Conservation (phyloP, 2,113 vertebrate genomes). For the Anarrhichthys ocellatus region DNA sequence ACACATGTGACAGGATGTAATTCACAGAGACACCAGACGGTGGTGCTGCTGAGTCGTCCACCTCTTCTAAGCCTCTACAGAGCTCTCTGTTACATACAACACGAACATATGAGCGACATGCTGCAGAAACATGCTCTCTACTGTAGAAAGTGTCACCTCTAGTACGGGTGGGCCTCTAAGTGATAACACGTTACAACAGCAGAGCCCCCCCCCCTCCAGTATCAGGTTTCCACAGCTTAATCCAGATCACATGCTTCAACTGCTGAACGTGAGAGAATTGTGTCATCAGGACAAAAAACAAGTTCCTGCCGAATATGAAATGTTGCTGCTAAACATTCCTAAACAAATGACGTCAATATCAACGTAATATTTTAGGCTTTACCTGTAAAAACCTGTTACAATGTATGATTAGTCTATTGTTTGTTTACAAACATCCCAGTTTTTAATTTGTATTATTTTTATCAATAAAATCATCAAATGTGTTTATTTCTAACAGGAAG, state of each 20-base stretch:
- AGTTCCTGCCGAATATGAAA: neutral
- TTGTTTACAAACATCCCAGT: too few species aligned
- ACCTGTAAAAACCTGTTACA: too few species aligned
- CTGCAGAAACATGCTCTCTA: neutral
- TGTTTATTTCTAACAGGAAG: too few species aligned
- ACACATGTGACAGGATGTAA: conserved; percentile 29
- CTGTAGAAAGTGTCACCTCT: too few species aligned
- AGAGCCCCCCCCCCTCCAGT: neutral
- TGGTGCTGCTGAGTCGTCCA: conserved; percentile 31
- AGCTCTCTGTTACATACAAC: neutral
- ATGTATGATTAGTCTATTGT: too few species aligned
- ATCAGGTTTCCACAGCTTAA: neutral
- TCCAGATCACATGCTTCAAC: conserved; percentile 8
- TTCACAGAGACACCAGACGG: conserved; percentile 40
- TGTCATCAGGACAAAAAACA: neutral
- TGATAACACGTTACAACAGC: conserved; percentile 51
- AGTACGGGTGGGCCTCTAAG: conserved; percentile 20
- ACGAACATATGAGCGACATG: neutral
- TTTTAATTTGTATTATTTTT: too few species aligned
- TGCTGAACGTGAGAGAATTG: conserved; percentile 20
- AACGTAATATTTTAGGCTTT: neutral
- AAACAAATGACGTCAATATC: neutral
- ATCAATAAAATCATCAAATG: too few species aligned
- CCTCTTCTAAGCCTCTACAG: too few species aligned
- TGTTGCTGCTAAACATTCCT: too few species aligned